Conservation (phyloP, 2,888 invertebrate genomes). For the Halocaridina rubra region DNA sequence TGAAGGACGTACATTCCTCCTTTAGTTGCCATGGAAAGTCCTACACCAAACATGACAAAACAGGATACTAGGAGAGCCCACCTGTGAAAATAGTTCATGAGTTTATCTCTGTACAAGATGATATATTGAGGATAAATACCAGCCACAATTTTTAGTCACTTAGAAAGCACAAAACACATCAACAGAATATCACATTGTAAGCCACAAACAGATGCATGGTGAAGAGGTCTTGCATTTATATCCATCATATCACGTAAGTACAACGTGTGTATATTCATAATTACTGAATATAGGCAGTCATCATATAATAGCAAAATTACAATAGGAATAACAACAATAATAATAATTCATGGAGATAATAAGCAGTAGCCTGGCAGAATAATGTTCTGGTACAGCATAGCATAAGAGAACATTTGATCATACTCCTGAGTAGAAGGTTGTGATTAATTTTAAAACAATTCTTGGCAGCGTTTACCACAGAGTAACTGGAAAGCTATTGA, state of each 20-base stretch:
- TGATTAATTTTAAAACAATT: conserved; percentile 38
- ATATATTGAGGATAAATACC: no score
- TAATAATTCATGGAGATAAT: conserved; percentile 22
- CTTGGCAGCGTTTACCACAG: conserved; percentile 53
- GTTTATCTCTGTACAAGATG: background rate
- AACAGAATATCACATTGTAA: no score
- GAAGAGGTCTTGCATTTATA: no score
- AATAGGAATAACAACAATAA: conserved; percentile 12
- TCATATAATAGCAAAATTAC: conserved; percentile 14
- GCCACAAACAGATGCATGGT: no score
- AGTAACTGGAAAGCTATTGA: conserved; percentile 47
- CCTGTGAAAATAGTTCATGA: conserved; percentile 13
- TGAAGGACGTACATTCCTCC: conserved; percentile 63
- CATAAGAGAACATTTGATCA: conserved; percentile 49
- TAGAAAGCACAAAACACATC: background rate
- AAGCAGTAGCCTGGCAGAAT: conserved; percentile 14
- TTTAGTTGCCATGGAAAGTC: conserved; percentile 61
- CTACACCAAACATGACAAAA: conserved; percentile 55
- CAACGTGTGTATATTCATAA: no score
- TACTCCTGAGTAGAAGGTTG: conserved; percentile 56
- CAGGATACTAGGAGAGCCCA: conserved; percentile 59
- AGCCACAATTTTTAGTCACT: conserved; percentile 18
- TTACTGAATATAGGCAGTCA: no score
- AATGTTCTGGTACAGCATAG: conserved; percentile 33
- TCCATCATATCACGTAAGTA: no score